Percentiles rank a stretch among this genome's conserved stretches.
Evolutionary conservation across 2,797 vertebrate species (phyloP).

Genomic region (Acanthornis magna): DNA sequence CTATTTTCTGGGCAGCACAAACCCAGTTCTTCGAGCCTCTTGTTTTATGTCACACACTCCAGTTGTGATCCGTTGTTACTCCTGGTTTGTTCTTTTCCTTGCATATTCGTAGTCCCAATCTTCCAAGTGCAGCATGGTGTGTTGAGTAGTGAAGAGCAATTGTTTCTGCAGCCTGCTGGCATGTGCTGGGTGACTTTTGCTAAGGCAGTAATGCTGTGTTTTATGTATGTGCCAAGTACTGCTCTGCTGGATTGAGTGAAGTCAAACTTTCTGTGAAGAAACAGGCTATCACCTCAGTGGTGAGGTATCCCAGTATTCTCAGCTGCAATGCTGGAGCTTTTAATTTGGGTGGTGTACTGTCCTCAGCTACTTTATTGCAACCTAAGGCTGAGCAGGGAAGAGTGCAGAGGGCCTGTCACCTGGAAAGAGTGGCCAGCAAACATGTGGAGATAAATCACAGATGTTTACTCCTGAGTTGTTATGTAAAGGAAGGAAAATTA

Average conservation of each 20-base stretch:
- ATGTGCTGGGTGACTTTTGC: background rate
- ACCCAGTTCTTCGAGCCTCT: background rate
- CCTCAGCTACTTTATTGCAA: background rate
- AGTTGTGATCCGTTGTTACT: no score
- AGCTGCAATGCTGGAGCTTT: background rate
- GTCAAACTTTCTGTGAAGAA: background rate
- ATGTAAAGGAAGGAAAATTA: background rate
- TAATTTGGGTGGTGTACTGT: background rate
- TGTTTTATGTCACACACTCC: background rate
- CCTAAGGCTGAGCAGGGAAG: background rate
- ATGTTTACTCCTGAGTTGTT: background rate
- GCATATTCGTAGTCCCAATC: background rate
- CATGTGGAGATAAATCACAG: rapidly evolving
- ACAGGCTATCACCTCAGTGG: background rate
- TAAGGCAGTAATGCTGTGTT: background rate
- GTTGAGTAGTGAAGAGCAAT: background rate
- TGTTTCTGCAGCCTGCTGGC: background rate
- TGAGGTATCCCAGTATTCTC: background rate
- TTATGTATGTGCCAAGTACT: background rate
- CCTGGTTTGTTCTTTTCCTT: background rate
- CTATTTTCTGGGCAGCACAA: background rate
- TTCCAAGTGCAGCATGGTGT: background rate
- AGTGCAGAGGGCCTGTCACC: background rate
- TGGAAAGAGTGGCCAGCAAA: background rate
- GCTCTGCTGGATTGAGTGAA: background rate